phyloP scores from a whole-genome alignment of 30 jellyfish, hydroid and myxozoan species.

The Mastigias papua region DNA sequence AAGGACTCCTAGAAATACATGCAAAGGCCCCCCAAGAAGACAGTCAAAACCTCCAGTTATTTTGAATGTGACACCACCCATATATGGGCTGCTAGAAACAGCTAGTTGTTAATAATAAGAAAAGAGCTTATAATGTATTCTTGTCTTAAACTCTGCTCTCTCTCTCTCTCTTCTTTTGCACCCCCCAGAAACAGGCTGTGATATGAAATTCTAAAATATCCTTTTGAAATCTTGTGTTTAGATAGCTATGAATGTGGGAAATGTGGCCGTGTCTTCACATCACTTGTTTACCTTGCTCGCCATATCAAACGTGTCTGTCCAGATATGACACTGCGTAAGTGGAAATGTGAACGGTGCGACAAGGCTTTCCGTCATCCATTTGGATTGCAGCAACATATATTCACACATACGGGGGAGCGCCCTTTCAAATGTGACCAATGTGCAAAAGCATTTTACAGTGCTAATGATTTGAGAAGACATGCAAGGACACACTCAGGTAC shows the following conservation, averaged over 20 bases:
- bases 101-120: too few relatives aligned
- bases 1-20: too few relatives aligned
- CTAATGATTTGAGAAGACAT: conserved; percentile 95
- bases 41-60: too few relatives aligned
- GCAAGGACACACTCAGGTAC: conserved; percentile 94
- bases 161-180: too few relatives aligned
- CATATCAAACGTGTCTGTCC: conserved; percentile 98
- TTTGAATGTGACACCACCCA: too few relatives aligned
- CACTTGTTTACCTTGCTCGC: conserved; percentile 88
- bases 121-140: too few relatives aligned
- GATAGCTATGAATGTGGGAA: conserved; percentile 95
- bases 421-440: conserved; percentile 96
- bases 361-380: conserved; percentile 98
- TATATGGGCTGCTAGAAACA: too few relatives aligned
- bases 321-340: conserved; percentile 92
- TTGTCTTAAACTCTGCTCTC: too few relatives aligned
- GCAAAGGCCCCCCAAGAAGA: too few relatives aligned
- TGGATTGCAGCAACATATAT: conserved; percentile 94
- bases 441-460: conserved; percentile 97
- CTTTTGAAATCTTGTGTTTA: conserved; percentile 41
- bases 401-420: conserved; percentile 96
- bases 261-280: conserved; percentile 95
- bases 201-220: too few relatives aligned
- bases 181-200: too few relatives aligned
- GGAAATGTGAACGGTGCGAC: conserved; percentile 96